Conservation (phyloP, 2,113 vertebrate genomes). For the Cephalopholis sonnerati region DNA sequence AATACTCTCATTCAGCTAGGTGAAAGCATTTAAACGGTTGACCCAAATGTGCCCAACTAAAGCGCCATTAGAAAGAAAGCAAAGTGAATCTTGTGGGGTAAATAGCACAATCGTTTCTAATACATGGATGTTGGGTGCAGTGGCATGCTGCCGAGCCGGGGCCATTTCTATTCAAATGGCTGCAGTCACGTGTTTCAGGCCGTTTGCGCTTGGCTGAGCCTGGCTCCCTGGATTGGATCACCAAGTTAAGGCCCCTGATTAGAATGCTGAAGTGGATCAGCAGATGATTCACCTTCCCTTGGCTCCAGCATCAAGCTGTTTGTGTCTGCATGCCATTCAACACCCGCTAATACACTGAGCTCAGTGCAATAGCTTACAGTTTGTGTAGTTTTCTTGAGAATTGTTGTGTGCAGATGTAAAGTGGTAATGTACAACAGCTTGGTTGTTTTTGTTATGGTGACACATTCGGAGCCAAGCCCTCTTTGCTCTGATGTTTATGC, state of each 20-base stretch:
- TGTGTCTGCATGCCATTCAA: constrained; percentile 26
- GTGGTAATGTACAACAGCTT: neutral
- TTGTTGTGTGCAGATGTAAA: neutral
- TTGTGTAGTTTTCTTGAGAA: neutral
- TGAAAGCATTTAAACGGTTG: constrained; percentile 61
- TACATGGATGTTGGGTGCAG: constrained; percentile 43
- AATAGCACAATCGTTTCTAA: constrained; percentile 57
- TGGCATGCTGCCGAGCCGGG: constrained; percentile 56
- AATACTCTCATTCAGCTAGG: constrained; percentile 44
- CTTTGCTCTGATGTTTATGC: neutral
- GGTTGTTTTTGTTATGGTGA: constrained; percentile 18
- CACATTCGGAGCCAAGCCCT: neutral
- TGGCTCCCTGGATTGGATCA: constrained; percentile 51
- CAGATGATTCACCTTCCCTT: constrained; percentile 61
- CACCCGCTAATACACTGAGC: constrained; percentile 7
- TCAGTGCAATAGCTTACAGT: neutral
- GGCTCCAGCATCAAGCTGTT: constrained; percentile 35
- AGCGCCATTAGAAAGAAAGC: constrained; percentile 60
- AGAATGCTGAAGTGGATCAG: constrained; percentile 65
- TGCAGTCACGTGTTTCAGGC: constrained; percentile 53
- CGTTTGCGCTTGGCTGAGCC: constrained; percentile 60
- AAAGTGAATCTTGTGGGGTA: constrained; percentile 55
- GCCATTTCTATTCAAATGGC: constrained; percentile 64
- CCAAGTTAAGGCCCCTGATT: constrained; percentile 58
- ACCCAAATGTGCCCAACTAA: constrained; percentile 69